These are phyloP conservation scores for Zygaena filipendulae DNA, from an alignment of 2,888 invertebrate genomes.

Conservation along the genomic window DNA sequence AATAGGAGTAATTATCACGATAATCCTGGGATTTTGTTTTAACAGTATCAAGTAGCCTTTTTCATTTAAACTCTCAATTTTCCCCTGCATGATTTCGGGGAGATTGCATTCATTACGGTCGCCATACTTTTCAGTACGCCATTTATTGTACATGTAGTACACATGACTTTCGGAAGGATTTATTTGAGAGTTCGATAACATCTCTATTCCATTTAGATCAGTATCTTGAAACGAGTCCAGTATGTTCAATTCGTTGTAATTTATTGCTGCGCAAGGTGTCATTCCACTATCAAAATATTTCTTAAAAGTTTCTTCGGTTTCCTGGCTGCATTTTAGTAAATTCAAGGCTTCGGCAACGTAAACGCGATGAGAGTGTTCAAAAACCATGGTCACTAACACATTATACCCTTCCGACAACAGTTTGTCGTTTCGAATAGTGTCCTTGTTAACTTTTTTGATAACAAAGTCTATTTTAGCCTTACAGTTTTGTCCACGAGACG, in stretches of 20 bases:
- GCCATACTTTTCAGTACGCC: slow-evolving; percentile 8
- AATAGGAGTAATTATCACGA: slow-evolving; percentile 11
- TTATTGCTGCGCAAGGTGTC: too few relatives aligned
- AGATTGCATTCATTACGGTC: slow-evolving; percentile 5
- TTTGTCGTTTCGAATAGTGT: slow-evolving; percentile 5
- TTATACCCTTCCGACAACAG: slow-evolving; percentile 3
- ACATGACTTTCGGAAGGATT: slow-evolving; percentile 8
- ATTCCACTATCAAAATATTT: slow-evolving; percentile 7
- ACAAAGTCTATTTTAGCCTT: slow-evolving; percentile 4
- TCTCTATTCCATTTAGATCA: slow-evolving; percentile 7
- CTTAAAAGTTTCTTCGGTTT: slow-evolving; percentile 6
- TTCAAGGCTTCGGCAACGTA: slow-evolving; percentile 6
- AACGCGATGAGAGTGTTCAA: slow-evolving; percentile 4
- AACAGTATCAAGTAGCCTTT: slow-evolving; percentile 4
- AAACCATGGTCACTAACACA: slow-evolving; percentile 5
- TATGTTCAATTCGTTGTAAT: slow-evolving; percentile 7
- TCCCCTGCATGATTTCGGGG: background rate
- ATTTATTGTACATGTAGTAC: slow-evolving; percentile 7
- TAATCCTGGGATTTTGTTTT: slow-evolving; percentile 5
- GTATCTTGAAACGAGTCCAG: slow-evolving; percentile 6
- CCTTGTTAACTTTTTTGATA: slow-evolving; percentile 5
- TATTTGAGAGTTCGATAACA: slow-evolving; percentile 7
- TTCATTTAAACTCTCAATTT: slow-evolving; percentile 1
- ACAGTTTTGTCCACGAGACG: slow-evolving; percentile 3
- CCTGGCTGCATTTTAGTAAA: slow-evolving; percentile 6